These are phyloP conservation scores for Diaphora mendica DNA, from an alignment of 2,888 invertebrate species.

Conservation along the genomic window DNA sequence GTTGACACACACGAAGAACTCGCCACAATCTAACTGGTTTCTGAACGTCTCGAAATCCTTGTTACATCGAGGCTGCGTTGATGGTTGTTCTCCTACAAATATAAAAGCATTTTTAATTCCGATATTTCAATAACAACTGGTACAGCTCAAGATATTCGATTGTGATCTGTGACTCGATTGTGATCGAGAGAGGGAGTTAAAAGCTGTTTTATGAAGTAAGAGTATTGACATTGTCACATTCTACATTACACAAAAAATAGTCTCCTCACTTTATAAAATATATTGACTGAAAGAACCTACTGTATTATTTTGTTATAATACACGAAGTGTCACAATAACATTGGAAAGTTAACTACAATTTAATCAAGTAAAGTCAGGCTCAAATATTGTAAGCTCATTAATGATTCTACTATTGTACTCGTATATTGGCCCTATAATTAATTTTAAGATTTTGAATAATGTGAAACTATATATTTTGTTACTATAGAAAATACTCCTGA, in stretches of 20 bases:
- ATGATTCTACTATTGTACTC: no score
- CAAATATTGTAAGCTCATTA: no score
- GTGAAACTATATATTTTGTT: no score
- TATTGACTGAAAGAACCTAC: not conserved
- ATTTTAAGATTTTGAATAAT: not conserved
- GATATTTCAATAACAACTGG: not conserved
- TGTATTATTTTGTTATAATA: not conserved
- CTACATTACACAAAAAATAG: no score
- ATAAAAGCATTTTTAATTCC: not conserved
- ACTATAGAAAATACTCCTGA: not conserved
- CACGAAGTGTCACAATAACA: not conserved
- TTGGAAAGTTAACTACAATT: not conserved
- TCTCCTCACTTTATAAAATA: no score
- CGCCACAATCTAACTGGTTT: conserved; percentile 87
- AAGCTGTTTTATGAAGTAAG: no score
- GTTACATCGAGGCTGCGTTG: conserved; percentile 71
- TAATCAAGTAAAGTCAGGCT: no score
- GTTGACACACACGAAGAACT: conserved; percentile 89
- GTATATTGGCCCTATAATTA: not conserved
- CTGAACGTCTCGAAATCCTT: conserved; percentile 88
- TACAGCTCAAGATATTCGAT: not conserved
- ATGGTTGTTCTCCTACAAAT: conserved; percentile 36
- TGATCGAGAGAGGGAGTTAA: no score
- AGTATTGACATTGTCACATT: no score
- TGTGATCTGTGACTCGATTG: not conserved